Conservation (phyloP, 2,113 vertebrate species). For the Tiliqua scincoides region DNA sequence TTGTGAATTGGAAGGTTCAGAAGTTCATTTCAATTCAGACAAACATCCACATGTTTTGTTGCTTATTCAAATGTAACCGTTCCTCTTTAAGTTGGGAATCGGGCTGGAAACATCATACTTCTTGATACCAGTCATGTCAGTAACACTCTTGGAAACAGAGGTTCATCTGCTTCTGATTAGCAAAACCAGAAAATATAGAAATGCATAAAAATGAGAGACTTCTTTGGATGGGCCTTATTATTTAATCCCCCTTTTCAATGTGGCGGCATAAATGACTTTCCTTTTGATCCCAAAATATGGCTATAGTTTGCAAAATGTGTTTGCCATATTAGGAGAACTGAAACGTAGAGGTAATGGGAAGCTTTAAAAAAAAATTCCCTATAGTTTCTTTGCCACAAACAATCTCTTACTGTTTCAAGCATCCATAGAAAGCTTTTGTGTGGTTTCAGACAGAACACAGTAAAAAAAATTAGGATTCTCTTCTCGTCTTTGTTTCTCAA, state of each 20-base stretch:
- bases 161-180: slow-evolving; percentile 27
- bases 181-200: slow-evolving; percentile 38
- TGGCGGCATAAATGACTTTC: slow-evolving; percentile 15
- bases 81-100: slow-evolving; percentile 18
- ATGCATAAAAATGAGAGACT: slow-evolving; percentile 19
- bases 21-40: slow-evolving; percentile 33
- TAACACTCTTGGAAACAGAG: background rate
- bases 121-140: slow-evolving; percentile 18
- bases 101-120: slow-evolving; percentile 3
- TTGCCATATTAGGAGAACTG: slow-evolving; percentile 29
- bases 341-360: slow-evolving; percentile 3
- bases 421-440: slow-evolving; percentile 36
- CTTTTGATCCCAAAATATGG: slow-evolving; percentile 34
- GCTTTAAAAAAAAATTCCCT: background rate
- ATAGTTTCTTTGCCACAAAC: slow-evolving; percentile 4
- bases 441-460: background rate
- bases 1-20: slow-evolving; percentile 41
- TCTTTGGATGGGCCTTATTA: slow-evolving; percentile 30
- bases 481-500: background rate
- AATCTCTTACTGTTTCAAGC: background rate
- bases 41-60: slow-evolving; percentile 28
- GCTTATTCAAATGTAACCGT: slow-evolving; percentile 30
- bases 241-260: slow-evolving; percentile 22
- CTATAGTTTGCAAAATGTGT: slow-evolving; percentile 41
- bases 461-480: slow-evolving; percentile 8